Evolutionary conservation across 2,797 vertebrate species (phyloP).

Genomic region (Karalla daura): DNA sequence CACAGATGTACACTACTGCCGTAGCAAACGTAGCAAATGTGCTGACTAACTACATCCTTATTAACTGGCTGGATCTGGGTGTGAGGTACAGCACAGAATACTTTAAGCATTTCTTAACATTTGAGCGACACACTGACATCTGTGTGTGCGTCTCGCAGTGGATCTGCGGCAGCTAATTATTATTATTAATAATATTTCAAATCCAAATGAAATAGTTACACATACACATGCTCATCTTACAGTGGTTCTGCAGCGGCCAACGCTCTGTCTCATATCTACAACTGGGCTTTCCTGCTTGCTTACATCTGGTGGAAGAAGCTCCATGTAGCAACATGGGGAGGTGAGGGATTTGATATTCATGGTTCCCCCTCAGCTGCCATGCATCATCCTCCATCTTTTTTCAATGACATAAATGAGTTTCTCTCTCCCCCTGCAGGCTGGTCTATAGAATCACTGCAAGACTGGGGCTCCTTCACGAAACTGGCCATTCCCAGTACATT

Average conservation of each 20-base stretch:
- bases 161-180: too few relatives aligned
- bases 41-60: constrained; percentile 87
- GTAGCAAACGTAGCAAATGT: constrained; percentile 88
- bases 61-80: constrained; percentile 88
- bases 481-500: constrained; percentile 91
- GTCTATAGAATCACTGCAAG: constrained; percentile 88
- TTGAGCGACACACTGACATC: too few relatives aligned
- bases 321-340: constrained; percentile 90
- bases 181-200: constrained; percentile 30
- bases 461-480: constrained; percentile 90
- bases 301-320: constrained; percentile 89
- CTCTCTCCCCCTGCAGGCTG: constrained; percentile 86
- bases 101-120: too few relatives aligned
- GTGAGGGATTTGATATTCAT: constrained; percentile 70
- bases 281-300: constrained; percentile 83
- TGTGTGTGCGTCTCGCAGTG: too few relatives aligned
- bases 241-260: constrained; percentile 94
- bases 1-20: constrained; percentile 86
- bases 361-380: background rate
- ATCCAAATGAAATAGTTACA: background rate
- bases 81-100: too few relatives aligned
- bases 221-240: constrained; percentile 19
- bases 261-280: constrained; percentile 83
- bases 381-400: background rate
- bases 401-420: constrained; percentile 28